Base-by-base conservation (phyloP, 2,888 invertebrate species). In the Tridacna gigas region DNA sequence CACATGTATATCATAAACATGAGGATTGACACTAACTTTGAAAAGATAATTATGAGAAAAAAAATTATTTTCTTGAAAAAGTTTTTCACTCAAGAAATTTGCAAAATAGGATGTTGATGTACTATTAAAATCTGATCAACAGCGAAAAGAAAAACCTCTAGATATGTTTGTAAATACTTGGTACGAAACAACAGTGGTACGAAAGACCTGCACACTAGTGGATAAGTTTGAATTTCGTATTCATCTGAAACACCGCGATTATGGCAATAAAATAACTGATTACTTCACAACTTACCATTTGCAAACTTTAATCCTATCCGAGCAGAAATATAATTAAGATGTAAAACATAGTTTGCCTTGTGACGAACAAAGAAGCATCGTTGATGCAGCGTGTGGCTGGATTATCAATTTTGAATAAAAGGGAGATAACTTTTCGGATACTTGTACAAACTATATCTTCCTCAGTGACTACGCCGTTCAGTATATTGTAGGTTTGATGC, bases 141-240 rank as follows among this genome's bases (percentile, higher is more conserved):
- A n/a, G n/a, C n/a, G n/a, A n/a, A n/a, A n/a, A n/a, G n/a, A n/a
- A n/a, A n/a, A n/a, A n/a, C n/a, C n/a, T n/a, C n/a, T n/a, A n/a
- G n/a, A n/a, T n/a, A n/a, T n/a, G n/a, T n/a, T n/a, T n/a, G n/a
- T n/a, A n/a, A n/a, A n/a, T 37, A 37, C n/a, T 0, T 15, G 61
- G 61, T 61, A 61, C 61, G 61, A 61, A 61, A 61, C 61, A n/a
- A 61, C 15, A n/a, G 1, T 20, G 61, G 61, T 61, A 61, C 61
- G 61, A 61, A 61, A 20, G 25, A 11, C 18, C n/a, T n/a, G n/a
- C 61, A 20, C 7, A 20, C 61, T 22, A 61, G 25, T 1, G n/a
- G 22, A n/a, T 25, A 12, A 25, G n/a, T 61, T 61, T 61, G 20
- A 61, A 37, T 37, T 37, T 37, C 37, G 7, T 7, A 37, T 37